These are phyloP conservation scores for Rhodophaea formosa DNA, from an alignment of 2,888 invertebrate species.

Conservation along the genomic window DNA sequence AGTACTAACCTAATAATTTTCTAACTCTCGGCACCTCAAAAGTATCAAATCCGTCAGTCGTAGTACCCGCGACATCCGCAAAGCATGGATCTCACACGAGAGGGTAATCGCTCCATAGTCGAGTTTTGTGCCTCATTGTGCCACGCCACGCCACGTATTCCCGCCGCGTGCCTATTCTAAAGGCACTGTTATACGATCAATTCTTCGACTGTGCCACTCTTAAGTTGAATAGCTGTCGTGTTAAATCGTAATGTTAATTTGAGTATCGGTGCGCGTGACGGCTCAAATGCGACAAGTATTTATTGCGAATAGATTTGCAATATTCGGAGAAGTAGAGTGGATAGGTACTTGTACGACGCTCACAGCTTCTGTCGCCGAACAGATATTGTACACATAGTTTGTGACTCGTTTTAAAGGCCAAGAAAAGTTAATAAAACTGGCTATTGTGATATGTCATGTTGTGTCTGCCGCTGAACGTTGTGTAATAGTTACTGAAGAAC, in stretches of 20 bases:
- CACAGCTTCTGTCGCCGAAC: no score
- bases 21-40: slow-evolving; percentile 13
- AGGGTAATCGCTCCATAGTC: slow-evolving; percentile 75
- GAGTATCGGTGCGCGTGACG: slow-evolving; percentile 17
- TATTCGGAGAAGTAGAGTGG: not conserved
- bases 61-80: slow-evolving; percentile 34
- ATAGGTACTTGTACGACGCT: no score
- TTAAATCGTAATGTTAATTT: slow-evolving; percentile 20
- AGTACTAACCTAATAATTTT: not conserved
- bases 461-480: no score
- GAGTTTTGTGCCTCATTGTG: slow-evolving; percentile 68
- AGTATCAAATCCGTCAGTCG: slow-evolving; percentile 40
- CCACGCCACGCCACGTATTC: slow-evolving; percentile 52
- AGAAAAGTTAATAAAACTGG: no score
- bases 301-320: slow-evolving; percentile 3
- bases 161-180: slow-evolving; percentile 67
- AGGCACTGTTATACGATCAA: slow-evolving; percentile 53
- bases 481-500: no score
- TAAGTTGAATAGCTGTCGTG: slow-evolving; percentile 25
- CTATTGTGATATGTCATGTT: no score
- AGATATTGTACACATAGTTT: no score
- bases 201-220: slow-evolving; percentile 51
- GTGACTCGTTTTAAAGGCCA: no score
- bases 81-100: slow-evolving; percentile 52
- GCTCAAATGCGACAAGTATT: slow-evolving; percentile 5